These are phyloP conservation scores for Polydrusus pterygomalis DNA, from an alignment of 2,888 invertebrate genomes.

Conservation along the genomic window DNA sequence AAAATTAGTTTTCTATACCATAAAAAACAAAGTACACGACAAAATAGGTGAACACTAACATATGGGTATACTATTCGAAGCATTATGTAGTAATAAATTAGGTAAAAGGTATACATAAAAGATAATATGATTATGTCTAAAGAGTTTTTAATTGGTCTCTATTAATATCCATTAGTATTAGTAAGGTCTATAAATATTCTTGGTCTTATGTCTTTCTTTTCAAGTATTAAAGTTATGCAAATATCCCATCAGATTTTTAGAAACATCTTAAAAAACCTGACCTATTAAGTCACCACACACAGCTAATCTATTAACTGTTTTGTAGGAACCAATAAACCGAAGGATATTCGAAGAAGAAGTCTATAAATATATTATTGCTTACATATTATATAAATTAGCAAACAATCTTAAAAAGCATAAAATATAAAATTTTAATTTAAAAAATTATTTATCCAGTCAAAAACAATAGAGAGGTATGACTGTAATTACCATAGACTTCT, in stretches of 20 bases:
- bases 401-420: neutral
- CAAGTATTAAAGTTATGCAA: neutral
- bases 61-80: too few relatives aligned
- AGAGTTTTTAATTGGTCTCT: neutral
- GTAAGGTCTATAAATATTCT: neutral
- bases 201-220: neutral
- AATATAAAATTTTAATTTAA: neutral
- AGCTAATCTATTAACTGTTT: conserved; percentile 5
- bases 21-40: too few relatives aligned
- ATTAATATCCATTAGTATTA: neutral
- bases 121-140: too few relatives aligned
- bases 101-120: too few relatives aligned
- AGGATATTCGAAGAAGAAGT: neutral
- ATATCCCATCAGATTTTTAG: neutral
- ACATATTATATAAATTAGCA: neutral
- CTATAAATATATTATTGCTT: neutral
- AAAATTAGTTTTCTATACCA: too few relatives aligned
- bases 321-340: neutral
- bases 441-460: too few relatives aligned
- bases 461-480: too few relatives aligned
- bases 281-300: neutral
- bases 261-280: too few relatives aligned
- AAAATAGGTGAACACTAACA: too few relatives aligned
- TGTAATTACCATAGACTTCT: too few relatives aligned
- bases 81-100: too few relatives aligned